Evolutionary conservation across 2,113 vertebrate genomes (phyloP).

Genomic region (Carassius auratus): DNA sequence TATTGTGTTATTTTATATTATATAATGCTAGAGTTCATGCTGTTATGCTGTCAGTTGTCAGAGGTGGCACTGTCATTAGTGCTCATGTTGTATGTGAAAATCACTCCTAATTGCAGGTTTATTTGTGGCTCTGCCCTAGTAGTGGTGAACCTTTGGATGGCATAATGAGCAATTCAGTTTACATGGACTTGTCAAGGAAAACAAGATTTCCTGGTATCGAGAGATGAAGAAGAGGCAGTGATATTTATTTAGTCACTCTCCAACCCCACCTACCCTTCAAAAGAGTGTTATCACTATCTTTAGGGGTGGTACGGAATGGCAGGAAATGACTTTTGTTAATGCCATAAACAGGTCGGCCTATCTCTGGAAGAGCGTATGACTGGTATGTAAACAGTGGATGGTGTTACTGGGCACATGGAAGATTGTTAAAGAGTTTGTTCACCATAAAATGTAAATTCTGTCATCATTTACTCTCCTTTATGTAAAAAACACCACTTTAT

Average conservation of each 20-base stretch:
- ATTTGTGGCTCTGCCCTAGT: conserved; percentile 40
- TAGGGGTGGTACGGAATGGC: conserved; percentile 41
- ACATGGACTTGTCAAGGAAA: conserved; percentile 44
- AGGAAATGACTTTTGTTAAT: conserved; percentile 44
- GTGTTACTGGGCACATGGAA: background rate
- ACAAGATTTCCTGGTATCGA: conserved; percentile 11
- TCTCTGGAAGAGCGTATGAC: conserved; percentile 12
- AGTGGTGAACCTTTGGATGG: conserved; percentile 53
- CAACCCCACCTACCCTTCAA: conserved; percentile 16
- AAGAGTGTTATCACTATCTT: conserved; percentile 46
- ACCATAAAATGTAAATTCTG: background rate
- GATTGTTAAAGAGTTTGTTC: background rate
- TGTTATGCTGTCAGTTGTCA: conserved; percentile 48
- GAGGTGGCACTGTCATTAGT: conserved; percentile 57
- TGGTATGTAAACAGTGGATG: conserved; percentile 22
- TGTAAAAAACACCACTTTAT: background rate
- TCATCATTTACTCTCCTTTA: background rate
- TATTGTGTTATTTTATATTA: background rate
- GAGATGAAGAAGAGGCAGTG: conserved; percentile 4
- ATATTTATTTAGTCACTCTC: conserved; percentile 8
- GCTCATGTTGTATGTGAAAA: conserved; percentile 50
- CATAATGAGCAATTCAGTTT: conserved; percentile 55
- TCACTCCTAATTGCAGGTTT: conserved; percentile 54
- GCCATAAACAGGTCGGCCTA: conserved; percentile 44
- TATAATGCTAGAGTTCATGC: conserved; percentile 16